Evolutionary conservation across 2,797 vertebrate species (phyloP).

Genomic region (Rhinella marina): DNA sequence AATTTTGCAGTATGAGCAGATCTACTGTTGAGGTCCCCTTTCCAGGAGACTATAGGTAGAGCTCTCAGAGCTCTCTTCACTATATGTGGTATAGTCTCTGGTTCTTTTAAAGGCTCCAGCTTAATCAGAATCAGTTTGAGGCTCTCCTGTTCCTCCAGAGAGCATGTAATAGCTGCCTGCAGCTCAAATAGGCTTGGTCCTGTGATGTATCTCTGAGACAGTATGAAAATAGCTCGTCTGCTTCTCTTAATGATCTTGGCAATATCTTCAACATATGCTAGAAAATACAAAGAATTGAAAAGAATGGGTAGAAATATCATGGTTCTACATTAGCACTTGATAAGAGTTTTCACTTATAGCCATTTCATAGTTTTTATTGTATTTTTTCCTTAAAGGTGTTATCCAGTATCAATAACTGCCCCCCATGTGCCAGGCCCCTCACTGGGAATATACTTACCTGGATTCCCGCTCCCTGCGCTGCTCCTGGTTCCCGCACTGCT

Average conservation of each 20-base stretch:
- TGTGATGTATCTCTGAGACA: slow-evolving; percentile 80
- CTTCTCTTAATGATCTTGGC: slow-evolving; percentile 80
- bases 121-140: slow-evolving; percentile 84
- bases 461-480: no score
- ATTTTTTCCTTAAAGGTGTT: no score
- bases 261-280: slow-evolving; percentile 87
- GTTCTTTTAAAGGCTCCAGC: slow-evolving; percentile 73
- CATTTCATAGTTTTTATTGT: no score
- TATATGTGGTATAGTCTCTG: slow-evolving; percentile 75
- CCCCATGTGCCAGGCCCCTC: no score
- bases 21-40: slow-evolving; percentile 71
- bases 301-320: background rate
- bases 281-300: background rate
- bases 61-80: slow-evolving; percentile 82
- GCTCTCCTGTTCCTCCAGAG: slow-evolving; percentile 75
- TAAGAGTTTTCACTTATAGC: background rate
- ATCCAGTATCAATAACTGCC: no score
- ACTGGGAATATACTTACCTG: no score
- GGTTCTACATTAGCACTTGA: background rate
- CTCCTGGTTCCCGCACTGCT: no score
- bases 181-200: slow-evolving; percentile 82
- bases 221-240: slow-evolving; percentile 81
- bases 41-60: slow-evolving; percentile 81
- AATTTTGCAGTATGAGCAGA: slow-evolving; percentile 72
- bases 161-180: slow-evolving; percentile 82